Percentiles rank a stretch among this genome's conserved stretches.
Conservation (phyloP, 2,113 vertebrate genomes). For the Cranoglanis bouderius region DNA sequence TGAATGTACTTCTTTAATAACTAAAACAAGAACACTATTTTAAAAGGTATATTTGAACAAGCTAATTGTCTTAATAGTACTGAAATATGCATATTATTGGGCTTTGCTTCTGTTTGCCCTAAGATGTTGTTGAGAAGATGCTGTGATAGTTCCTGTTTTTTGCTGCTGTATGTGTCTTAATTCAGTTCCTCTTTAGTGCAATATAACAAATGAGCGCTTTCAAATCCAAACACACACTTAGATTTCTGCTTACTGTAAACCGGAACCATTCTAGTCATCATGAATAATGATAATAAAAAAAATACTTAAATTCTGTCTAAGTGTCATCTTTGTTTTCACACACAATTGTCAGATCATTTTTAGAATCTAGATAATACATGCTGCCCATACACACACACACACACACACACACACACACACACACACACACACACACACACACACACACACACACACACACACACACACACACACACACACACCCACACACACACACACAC, state of each 20-base stretch:
- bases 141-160: slow-evolving; percentile 70
- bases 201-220: slow-evolving; percentile 76
- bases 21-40: slow-evolving; percentile 74
- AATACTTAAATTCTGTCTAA: slow-evolving; percentile 61
- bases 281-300: slow-evolving; percentile 78
- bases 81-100: slow-evolving; percentile 81
- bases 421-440: too few relatives aligned
- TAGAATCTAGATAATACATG: neutral
- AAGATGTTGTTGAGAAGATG: slow-evolving; percentile 78
- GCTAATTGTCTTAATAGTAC: slow-evolving; percentile 82
- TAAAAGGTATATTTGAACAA: slow-evolving; percentile 76
- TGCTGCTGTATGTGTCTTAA: slow-evolving; percentile 76
- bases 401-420: neutral
- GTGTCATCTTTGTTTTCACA: slow-evolving; percentile 23
- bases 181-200: slow-evolving; percentile 75
- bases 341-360: neutral
- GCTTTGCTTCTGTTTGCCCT: slow-evolving; percentile 79
- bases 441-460: too few relatives aligned
- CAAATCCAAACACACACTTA: slow-evolving; percentile 73
- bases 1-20: slow-evolving; percentile 86
- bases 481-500: neutral
- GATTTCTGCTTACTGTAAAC: slow-evolving; percentile 80
- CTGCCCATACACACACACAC: neutral
- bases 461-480: too few relatives aligned
- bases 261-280: slow-evolving; percentile 82